Conservation (phyloP, 2,113 vertebrate species). For the Oplegnathus fasciatus region DNA sequence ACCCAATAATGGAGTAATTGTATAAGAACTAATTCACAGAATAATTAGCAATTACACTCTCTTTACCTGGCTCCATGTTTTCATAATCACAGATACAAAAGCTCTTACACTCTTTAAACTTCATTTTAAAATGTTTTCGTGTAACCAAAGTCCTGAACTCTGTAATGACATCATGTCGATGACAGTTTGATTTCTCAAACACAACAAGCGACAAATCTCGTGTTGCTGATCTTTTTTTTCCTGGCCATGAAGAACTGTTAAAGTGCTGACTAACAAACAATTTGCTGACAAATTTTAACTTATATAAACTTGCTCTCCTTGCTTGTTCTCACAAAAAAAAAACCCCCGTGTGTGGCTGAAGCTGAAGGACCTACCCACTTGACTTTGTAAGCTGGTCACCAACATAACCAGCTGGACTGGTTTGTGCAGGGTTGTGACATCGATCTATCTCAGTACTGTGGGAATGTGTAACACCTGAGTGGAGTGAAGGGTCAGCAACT, state of each 20-base stretch:
- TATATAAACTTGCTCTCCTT: neutral
- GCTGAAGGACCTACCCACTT: neutral
- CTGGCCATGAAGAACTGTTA: neutral
- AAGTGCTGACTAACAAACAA: neutral
- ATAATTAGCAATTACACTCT: neutral
- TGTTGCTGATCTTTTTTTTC: neutral
- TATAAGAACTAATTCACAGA: neutral
- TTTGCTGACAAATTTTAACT: neutral
- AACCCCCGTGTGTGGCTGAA: neutral
- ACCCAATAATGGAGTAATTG: neutral
- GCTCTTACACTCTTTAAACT: neutral
- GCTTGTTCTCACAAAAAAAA: neutral
- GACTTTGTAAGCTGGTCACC: conserved; percentile 4
- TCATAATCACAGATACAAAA: neutral
- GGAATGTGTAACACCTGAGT: neutral
- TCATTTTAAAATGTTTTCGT: neutral
- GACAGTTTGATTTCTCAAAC: neutral
- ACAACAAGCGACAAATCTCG: neutral
- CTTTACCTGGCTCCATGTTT: neutral
- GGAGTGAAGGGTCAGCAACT: neutral
- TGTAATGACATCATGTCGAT: neutral
- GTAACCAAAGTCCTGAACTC: neutral
- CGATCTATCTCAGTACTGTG: neutral
- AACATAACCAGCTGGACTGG: conserved; percentile 7
- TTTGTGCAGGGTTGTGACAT: conserved; percentile 4